Base-by-base conservation (phyloP, 2,113 vertebrate genomes). In the Halichoerus grypus region DNA sequence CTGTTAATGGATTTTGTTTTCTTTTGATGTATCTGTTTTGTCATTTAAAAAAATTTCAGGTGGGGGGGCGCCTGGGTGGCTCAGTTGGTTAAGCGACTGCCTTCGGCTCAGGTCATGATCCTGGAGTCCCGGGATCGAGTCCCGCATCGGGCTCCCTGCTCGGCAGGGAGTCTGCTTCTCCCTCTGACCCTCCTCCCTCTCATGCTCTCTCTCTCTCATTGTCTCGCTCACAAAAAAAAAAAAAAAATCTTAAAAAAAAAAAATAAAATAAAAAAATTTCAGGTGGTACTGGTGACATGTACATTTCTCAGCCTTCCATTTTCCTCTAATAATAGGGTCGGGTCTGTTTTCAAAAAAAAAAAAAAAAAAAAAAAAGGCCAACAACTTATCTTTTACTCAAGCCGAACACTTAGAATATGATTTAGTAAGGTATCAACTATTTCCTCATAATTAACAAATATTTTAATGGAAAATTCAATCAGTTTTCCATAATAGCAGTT, bases 351-450 rank as follows among this genome's bases (percentile, higher is more conserved):
- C n/a, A 67, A 11, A 15, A 63, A 26, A 26, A 21, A 18, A 59
- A 46, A n/a, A 59, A 46, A n/a, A 51, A 1, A 49, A 71, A 67
- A 10, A 2, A 2, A 7, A 19, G 0, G 3, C 24, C 4, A 11
- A 51, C 76, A 39, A 46, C 31, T 42, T 14, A 87, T 36, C 61
- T 67, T 67, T 36, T 79, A 59, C 22, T 42, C 74, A 22, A 59
- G 51, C 4, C 28, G 92, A 80, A 57, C 15, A 71, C 15, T 80
- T 88, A 49, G 39, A 71, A 39, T 59, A 36, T 72, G 63, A 81
- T 81, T 81, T 71, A 81, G 31, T 81, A 81, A 80, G 53, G 22
- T 80, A 49, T 36, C 24, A 61, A 51, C 31, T 94, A 71, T 87
- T 87, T 46, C 19, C 53, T 51, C 31, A 46, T 42, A 61, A 84